Conservation (phyloP, 2,113 vertebrate genomes). For the Aramus guarauna region DNA sequence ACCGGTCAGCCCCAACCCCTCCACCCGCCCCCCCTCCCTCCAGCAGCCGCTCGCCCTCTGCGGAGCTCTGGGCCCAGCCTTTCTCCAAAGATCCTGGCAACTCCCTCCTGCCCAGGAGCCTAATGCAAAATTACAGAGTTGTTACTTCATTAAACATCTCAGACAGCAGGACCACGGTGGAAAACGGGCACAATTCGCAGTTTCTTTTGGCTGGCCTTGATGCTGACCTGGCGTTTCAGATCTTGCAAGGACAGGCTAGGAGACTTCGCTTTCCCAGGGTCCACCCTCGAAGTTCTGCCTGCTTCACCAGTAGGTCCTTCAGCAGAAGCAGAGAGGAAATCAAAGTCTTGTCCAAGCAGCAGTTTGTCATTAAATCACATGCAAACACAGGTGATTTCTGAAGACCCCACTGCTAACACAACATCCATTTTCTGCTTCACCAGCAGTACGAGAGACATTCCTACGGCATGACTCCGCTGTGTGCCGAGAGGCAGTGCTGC, state of each 20-base stretch:
- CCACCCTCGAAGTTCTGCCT: neutral
- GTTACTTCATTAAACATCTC: neutral
- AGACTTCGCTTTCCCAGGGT: neutral
- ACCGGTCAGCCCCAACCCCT: neutral
- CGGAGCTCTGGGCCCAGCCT: neutral
- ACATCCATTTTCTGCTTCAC: neutral
- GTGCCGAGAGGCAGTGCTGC: neutral
- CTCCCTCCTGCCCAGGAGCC: neutral
- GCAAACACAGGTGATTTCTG: neutral
- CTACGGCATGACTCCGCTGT: neutral
- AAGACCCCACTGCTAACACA: neutral
- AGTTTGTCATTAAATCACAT: neutral
- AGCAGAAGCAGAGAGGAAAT: neutral
- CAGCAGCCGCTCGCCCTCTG: neutral
- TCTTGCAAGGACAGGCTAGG: neutral
- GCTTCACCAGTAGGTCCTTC: neutral
- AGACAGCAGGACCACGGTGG: neutral
- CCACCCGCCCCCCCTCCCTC: fast-evolving
- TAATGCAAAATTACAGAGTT: neutral
- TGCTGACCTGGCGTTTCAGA: neutral
- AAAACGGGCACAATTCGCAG: fast-evolving
- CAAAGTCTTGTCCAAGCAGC: neutral
- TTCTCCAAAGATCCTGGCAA: neutral
- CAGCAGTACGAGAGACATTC: fast-evolving
- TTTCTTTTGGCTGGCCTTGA: neutral